These are phyloP conservation scores for Ornithoptera priamus DNA, from an alignment of 2,888 invertebrate species.

Conservation along the genomic window DNA sequence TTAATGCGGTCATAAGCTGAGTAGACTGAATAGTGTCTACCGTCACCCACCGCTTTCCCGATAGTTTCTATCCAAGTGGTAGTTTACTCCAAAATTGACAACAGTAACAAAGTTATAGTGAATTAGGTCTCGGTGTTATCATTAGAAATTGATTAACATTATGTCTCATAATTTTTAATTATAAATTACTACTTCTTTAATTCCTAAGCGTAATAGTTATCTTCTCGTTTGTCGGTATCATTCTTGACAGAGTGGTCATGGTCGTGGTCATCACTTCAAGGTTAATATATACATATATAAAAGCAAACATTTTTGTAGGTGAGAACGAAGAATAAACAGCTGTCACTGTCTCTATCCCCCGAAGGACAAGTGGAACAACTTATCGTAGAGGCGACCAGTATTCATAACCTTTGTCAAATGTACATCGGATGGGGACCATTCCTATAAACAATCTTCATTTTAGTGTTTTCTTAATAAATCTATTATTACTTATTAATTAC, in stretches of 20 bases:
- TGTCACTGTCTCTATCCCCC: slow-evolving; percentile 88
- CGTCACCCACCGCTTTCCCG: too few relatives aligned
- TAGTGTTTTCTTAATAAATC: neutral
- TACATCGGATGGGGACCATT: slow-evolving; percentile 98
- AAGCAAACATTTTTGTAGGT: slow-evolving; percentile 59
- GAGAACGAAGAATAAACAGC: slow-evolving; percentile 80
- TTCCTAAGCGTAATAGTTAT: too few relatives aligned
- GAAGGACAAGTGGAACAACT: slow-evolving; percentile 97
- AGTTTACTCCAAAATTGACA: too few relatives aligned
- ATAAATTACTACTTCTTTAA: too few relatives aligned
- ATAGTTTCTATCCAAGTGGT: too few relatives aligned
- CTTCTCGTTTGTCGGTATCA: too few relatives aligned
- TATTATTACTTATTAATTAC: neutral
- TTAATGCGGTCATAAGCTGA: too few relatives aligned
- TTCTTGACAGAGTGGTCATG: too few relatives aligned
- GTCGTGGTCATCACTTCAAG: too few relatives aligned
- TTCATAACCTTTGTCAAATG: slow-evolving; percentile 96
- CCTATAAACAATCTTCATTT: slow-evolving; percentile 66
- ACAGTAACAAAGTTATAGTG: too few relatives aligned
- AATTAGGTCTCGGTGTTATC: neutral
- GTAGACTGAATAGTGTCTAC: too few relatives aligned
- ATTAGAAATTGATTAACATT: neutral
- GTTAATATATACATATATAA: neutral
- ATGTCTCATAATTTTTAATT: too few relatives aligned
- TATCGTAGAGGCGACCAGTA: slow-evolving; percentile 93